Evolutionary conservation across 2,797 vertebrate genomes (phyloP), one percentile per base, ranked within the genome.

Genomic region (Margarornis squamiger): DNA sequence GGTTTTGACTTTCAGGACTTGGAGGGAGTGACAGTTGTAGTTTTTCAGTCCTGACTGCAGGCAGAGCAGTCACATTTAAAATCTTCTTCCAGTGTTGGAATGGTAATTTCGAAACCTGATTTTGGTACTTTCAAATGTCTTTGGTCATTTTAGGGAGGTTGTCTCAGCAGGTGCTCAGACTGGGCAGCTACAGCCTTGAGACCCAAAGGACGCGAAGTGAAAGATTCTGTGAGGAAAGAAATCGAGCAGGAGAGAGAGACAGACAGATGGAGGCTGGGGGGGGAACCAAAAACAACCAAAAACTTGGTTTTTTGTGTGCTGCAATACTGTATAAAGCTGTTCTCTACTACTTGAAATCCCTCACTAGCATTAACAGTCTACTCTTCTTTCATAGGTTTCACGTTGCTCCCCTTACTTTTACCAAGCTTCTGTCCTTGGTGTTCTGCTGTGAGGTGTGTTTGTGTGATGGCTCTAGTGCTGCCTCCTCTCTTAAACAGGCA

Each of bases 401-500:
- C 17, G 17, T 52, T 71, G 32, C 2, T 8, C 11, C 48, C 4
- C 1, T 70, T 43, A 5, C 12, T 45, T 43, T n/a, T n/a, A 29
- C 43, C 9, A 12, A 9, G 14, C 7, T 62, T 66, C 20, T 21
- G 0, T 26, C 2, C 2, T 24, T 65, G 54, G 14, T 68, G 32
- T 22, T 70, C 36, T 52, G 17, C 55, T 45, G 13, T 34, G 30
- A 19, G 36, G 16, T 73, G 18, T 52, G 46, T 34, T 49, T 71
- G 51, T 5, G 13, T 54, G 62, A 29, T 32, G 76, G 14, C 46
- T 75, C 20, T 46, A 17, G 27, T 12, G 20, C 27, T 49, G 10
- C 38, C 34, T 71, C 0, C 1, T 82, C 26, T 79, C 20, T 48
- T 81, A 61, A 17, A 43, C 2, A 0, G 27, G 12, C 3, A 3